A percentile compares a stretch with the other conserved stretches of the same genome.
Conservation (phyloP, 2,797 vertebrate species). For the Sebastes goodei region DNA sequence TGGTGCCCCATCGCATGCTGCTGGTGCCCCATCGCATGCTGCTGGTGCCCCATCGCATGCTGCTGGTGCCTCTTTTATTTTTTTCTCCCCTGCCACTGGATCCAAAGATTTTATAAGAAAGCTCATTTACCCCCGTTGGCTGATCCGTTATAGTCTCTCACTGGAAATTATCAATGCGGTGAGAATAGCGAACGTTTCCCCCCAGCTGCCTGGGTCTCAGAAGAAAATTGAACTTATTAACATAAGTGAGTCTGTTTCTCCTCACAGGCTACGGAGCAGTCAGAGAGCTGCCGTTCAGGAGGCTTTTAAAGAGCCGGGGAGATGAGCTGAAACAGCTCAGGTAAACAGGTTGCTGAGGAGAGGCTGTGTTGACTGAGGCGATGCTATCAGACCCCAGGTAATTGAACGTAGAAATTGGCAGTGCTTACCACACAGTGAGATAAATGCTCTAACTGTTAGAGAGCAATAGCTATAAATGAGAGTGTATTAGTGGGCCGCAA, state of each 20-base stretch:
- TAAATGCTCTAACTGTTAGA: slow-evolving; percentile 55
- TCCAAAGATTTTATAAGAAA: slow-evolving; percentile 8
- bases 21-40: too few species aligned
- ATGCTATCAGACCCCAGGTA: slow-evolving; percentile 52
- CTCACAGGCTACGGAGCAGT: slow-evolving; percentile 17
- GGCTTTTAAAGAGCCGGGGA: slow-evolving; percentile 27
- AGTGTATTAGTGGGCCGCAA: slow-evolving; percentile 6
- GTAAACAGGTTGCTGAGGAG: slow-evolving; percentile 53
- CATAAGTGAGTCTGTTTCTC: slow-evolving; percentile 15
- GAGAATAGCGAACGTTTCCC: neutral
- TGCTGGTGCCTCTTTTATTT: too few species aligned
- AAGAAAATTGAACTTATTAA: slow-evolving; percentile 43
- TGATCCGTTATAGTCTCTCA: slow-evolving; percentile 5
- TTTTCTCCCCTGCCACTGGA: neutral
- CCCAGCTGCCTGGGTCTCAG: neutral
- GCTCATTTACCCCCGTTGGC: slow-evolving; percentile 1
- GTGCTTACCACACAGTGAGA: slow-evolving; percentile 51
- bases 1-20: too few species aligned
- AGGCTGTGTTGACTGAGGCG: slow-evolving; percentile 44
- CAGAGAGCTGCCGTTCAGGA: neutral
- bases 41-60: too few species aligned
- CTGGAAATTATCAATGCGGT: slow-evolving; percentile 20
- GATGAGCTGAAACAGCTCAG: slow-evolving; percentile 38
- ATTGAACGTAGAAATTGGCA: slow-evolving; percentile 62
- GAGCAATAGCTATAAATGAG: slow-evolving; percentile 44